A percentile compares a stretch with the other conserved stretches of the same genome.
Conservation (phyloP, 2,888 invertebrate species). For the Drosophila mayaguana region DNA sequence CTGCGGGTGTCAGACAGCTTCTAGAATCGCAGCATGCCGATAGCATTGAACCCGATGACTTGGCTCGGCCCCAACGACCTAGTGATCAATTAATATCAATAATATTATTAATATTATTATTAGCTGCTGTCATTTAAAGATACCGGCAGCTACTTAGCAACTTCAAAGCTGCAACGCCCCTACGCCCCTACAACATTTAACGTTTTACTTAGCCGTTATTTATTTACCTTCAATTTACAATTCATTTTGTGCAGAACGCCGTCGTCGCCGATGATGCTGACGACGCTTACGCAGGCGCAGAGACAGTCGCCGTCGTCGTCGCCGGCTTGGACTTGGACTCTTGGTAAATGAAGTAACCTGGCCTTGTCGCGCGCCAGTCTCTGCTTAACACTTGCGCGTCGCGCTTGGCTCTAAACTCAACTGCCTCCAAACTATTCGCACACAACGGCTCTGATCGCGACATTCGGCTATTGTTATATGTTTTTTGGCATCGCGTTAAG, state of each 20-base stretch:
- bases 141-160: slow-evolving; percentile 38
- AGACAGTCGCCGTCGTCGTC: slow-evolving; percentile 23
- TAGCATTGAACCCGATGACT: slow-evolving; percentile 64
- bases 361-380: slow-evolving; percentile 78
- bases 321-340: slow-evolving; percentile 45
- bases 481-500: slow-evolving; percentile 48
- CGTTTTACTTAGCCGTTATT: slow-evolving; percentile 23
- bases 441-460: slow-evolving; percentile 27
- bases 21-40: slow-evolving; percentile 17
- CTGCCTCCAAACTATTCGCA: slow-evolving; percentile 22
- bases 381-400: slow-evolving; percentile 63
- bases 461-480: slow-evolving; percentile 37
- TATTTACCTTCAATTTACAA: slow-evolving; percentile 56
- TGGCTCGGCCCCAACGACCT: slow-evolving; percentile 58
- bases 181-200: slow-evolving; percentile 7
- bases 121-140: slow-evolving; percentile 27
- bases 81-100: slow-evolving; percentile 71
- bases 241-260: slow-evolving; percentile 18
- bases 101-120: slow-evolving; percentile 43
- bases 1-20: slow-evolving; percentile 31
- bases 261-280: slow-evolving; percentile 12
- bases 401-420: slow-evolving; percentile 41
- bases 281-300: slow-evolving; percentile 22
- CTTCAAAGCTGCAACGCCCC: background rate
- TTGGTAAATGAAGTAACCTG: slow-evolving; percentile 77